Evolutionary conservation across 2,888 invertebrate species (phyloP).

Genomic region (Dolichopus griseipennis): DNA sequence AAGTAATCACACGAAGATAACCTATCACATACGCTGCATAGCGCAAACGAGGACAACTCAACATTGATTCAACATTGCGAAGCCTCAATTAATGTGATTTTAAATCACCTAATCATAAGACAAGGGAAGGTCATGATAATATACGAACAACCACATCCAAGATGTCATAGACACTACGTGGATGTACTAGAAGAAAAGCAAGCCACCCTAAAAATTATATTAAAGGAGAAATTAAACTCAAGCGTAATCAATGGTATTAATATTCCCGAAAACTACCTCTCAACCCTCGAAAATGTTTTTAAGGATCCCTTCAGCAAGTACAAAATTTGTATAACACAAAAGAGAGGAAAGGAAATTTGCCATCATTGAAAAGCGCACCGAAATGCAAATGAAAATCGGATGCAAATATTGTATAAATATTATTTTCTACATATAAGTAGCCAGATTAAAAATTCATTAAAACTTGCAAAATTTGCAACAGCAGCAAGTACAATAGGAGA

Average conservation of each 20-base stretch:
- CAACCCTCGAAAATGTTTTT: constrained; percentile 15
- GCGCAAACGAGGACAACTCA: constrained; percentile 21
- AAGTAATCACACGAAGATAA: constrained; percentile 15
- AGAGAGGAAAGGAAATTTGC: constrained; percentile 12
- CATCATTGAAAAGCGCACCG: background rate
- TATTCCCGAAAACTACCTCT: constrained; percentile 15
- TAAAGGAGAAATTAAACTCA: constrained; percentile 10
- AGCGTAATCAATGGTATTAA: constrained; percentile 15
- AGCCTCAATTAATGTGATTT: constrained; percentile 19
- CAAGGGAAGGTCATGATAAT: constrained; percentile 13
- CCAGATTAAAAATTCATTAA: constrained; percentile 11
- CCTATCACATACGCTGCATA: background rate
- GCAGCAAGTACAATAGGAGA: constrained; percentile 14
- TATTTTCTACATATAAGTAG: constrained; percentile 14
- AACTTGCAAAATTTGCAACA: constrained; percentile 11
- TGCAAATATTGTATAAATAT: background rate
- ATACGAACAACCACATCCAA: constrained; percentile 19
- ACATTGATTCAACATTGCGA: constrained; percentile 22
- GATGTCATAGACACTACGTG: constrained; percentile 10
- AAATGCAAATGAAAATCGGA: background rate
- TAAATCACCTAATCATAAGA: constrained; percentile 21
- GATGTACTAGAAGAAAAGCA: background rate
- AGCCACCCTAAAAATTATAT: background rate
- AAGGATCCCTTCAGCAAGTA: constrained; percentile 10
- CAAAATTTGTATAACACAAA: constrained; percentile 13